Evolutionary conservation across 2,888 invertebrate species (phyloP).

Genomic region (Anodontia alba): DNA sequence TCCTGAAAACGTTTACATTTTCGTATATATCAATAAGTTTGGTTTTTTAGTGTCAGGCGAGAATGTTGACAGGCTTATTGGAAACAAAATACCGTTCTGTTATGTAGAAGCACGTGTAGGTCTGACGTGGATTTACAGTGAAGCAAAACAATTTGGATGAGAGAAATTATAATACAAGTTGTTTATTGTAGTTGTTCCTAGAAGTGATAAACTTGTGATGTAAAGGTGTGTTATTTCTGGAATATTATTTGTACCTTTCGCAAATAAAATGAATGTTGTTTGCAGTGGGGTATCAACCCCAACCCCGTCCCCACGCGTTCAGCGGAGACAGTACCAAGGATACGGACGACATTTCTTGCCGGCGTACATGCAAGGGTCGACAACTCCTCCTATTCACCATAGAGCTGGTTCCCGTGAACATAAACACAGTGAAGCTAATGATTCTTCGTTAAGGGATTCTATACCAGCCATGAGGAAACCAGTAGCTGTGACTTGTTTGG

Average conservation of each 20-base stretch:
- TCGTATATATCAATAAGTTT: no score
- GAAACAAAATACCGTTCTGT: not conserved
- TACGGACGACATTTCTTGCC: constrained; percentile 76
- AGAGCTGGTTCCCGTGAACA: constrained; percentile 51
- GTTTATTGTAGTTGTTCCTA: no score
- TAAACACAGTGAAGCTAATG: constrained; percentile 55
- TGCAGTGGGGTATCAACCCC: constrained; percentile 79
- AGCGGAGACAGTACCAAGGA: constrained; percentile 68
- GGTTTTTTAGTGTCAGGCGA: not conserved
- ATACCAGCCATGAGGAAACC: constrained; percentile 81
- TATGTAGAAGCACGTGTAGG: constrained; percentile 1
- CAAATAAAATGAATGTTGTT: constrained; percentile 72
- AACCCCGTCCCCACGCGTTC: constrained; percentile 74
- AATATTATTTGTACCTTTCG: not conserved
- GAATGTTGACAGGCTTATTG: constrained; percentile 6
- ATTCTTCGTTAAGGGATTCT: constrained; percentile 73
- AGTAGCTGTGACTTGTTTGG: constrained; percentile 76
- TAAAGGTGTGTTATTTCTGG: not conserved
- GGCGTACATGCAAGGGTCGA: constrained; percentile 64
- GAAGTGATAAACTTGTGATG: no score
- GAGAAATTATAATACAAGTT: no score
- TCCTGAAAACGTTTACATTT: no score
- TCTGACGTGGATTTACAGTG: not conserved
- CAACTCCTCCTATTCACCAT: constrained; percentile 44
- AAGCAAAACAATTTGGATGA: no score